Evolutionary conservation across 2,888 invertebrate genomes (phyloP).

Genomic region (Melolontha melolontha): DNA sequence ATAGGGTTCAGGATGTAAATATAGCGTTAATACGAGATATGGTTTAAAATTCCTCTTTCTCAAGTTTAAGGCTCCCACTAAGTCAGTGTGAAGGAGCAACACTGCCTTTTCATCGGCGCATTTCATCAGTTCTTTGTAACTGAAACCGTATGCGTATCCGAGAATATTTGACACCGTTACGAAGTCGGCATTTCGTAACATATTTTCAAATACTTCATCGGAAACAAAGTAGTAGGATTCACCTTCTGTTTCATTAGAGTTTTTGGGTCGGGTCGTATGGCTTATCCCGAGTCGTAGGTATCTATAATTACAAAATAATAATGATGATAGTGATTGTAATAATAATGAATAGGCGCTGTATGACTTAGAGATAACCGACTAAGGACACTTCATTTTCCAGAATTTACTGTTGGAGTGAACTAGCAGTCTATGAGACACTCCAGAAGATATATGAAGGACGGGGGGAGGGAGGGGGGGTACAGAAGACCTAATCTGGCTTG

Average conservation of each 20-base stretch:
- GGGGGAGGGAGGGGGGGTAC: too few relatives aligned
- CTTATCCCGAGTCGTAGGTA: conserved; percentile 57
- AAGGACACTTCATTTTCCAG: too few relatives aligned
- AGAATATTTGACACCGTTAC: conserved; percentile 62
- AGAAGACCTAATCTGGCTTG: too few relatives aligned
- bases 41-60: conserved; percentile 60
- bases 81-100: conserved; percentile 62
- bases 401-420: too few relatives aligned
- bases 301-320: conserved; percentile 49
- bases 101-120: conserved; percentile 56
- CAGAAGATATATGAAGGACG: too few relatives aligned
- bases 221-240: conserved; percentile 59
- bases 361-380: neutral
- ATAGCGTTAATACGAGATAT: conserved; percentile 60
- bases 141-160: conserved; percentile 64
- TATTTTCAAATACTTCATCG: conserved; percentile 59
- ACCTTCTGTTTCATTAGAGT: conserved; percentile 54
- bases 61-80: conserved; percentile 62
- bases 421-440: too few relatives aligned
- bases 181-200: conserved; percentile 63
- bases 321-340: neutral
- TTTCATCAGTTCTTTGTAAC: conserved; percentile 60
- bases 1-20: conserved; percentile 59
- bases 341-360: neutral
- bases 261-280: conserved; percentile 61